These are phyloP conservation scores for Chrysolina haemoptera DNA, from an alignment of 2,888 invertebrate species.

Conservation along the genomic window DNA sequence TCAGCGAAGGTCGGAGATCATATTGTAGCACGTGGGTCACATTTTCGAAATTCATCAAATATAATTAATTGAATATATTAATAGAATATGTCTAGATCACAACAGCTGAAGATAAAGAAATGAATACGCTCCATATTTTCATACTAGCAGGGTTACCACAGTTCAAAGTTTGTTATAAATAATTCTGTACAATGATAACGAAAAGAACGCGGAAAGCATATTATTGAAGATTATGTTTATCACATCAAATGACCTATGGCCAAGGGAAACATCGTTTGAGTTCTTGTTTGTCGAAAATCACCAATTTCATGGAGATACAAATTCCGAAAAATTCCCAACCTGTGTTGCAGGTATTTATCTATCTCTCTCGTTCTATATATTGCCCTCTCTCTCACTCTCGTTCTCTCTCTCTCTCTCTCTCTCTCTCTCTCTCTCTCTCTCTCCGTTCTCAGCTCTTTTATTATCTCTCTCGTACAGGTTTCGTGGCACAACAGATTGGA, in stretches of 20 bases:
- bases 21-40: background rate
- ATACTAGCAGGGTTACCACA: background rate
- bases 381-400: no score
- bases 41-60: background rate
- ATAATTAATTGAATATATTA: background rate
- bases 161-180: slow-evolving; percentile 2
- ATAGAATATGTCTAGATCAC: background rate
- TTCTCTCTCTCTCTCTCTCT: no score
- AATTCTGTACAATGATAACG: background rate
- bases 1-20: background rate
- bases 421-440: no score
- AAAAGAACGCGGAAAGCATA: background rate
- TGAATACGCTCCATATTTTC: background rate
- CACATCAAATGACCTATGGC: background rate
- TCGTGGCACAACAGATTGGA: no score
- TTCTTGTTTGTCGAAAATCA: background rate
- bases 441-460: no score
- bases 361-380: no score
- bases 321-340: no score
- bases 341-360: no score
- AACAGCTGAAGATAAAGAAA: background rate
- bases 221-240: background rate
- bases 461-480: no score
- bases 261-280: background rate
- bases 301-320: no score